phyloP scores from a whole-genome alignment of 1,140 invertebrate species.

The Cecropterus lyciades region DNA sequence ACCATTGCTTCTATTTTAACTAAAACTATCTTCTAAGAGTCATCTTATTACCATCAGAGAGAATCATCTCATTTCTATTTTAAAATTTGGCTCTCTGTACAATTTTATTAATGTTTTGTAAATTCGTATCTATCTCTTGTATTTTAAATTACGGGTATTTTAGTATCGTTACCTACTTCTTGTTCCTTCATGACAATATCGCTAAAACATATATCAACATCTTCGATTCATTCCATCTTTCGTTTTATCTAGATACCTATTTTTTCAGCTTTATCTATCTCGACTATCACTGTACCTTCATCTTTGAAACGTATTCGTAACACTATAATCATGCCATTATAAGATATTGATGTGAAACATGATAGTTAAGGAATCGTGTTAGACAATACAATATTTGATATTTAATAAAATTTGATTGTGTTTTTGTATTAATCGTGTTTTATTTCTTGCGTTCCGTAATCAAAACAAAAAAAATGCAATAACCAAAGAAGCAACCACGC shows the following conservation, averaged over 20 bases:
- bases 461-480: too few species aligned
- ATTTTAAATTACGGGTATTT: conserved; percentile 47
- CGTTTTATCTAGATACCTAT: conserved; percentile 27
- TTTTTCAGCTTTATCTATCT: conserved; percentile 53
- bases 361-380: conserved; percentile 83
- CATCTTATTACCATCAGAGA: conserved; percentile 7
- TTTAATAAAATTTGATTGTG: conserved; percentile 84
- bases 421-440: conserved; percentile 68
- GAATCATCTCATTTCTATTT: conserved; percentile 17
- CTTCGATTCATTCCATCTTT: conserved; percentile 7
- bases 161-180: conserved; percentile 58
- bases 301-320: conserved; percentile 68
- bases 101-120: conserved; percentile 6
- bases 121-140: conserved; percentile 16
- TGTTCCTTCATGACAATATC: conserved; percentile 81
- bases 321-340: conserved; percentile 70
- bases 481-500: too few species aligned
- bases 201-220: conserved; percentile 18
- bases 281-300: conserved; percentile 59
- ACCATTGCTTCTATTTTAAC: conserved; percentile 16
- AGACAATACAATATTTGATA: conserved; percentile 84
- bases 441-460: conserved; percentile 43
- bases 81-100: conserved; percentile 9
- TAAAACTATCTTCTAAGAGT: conserved; percentile 18
- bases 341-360: conserved; percentile 81